Evolutionary conservation across 2,888 invertebrate species (phyloP).

Genomic region (Apodemia mormo): DNA sequence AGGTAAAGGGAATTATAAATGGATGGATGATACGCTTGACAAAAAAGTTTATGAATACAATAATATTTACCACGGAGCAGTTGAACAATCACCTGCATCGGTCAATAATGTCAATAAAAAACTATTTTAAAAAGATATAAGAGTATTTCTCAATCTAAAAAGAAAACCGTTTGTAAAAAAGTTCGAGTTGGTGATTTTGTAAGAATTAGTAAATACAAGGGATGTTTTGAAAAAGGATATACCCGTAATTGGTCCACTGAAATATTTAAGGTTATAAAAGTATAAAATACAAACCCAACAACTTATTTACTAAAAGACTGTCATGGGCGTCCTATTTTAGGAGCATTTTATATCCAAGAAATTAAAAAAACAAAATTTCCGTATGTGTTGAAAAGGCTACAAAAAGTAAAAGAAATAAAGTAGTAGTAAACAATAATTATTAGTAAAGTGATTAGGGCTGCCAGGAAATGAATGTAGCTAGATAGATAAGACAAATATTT

Average conservation of each 20-base stretch:
- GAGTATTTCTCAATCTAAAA: neutral
- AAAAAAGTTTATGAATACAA: too few species aligned
- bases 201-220: conserved; percentile 21
- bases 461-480: conserved; percentile 27
- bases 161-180: neutral
- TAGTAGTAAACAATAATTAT: too few species aligned
- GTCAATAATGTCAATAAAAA: too few species aligned
- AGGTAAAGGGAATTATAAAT: neutral
- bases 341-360: neutral
- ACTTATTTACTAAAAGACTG: conserved; percentile 7
- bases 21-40: neutral
- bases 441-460: neutral
- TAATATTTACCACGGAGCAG: too few species aligned
- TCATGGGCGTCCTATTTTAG: neutral
- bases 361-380: neutral
- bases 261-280: neutral
- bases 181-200: conserved; percentile 21
- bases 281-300: neutral
- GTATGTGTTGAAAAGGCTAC: neutral
- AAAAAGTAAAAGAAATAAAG: neutral
- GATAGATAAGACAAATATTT: conserved; percentile 33
- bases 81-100: too few species aligned
- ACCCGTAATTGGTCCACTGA: conserved; percentile 22
- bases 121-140: neutral
- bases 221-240: conserved; percentile 20